phyloP scores from a whole-genome alignment of 2,113 vertebrate genomes.

The Myotis davidii region DNA sequence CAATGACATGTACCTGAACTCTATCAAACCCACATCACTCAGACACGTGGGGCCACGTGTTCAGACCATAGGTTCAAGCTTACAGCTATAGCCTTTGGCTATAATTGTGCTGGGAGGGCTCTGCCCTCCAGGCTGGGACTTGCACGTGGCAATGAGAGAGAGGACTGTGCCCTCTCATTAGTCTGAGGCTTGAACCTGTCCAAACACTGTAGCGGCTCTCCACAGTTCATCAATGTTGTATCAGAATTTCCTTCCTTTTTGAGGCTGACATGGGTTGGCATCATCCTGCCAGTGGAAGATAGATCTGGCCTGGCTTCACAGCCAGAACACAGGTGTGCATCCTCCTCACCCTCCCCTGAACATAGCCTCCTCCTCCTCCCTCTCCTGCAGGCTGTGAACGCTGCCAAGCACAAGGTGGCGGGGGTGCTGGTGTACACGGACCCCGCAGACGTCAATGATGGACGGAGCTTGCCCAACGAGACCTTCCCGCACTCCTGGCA shows the following conservation, averaged over 20 bases:
- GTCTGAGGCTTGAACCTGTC: too few relatives aligned
- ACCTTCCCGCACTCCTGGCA: conserved; percentile 93
- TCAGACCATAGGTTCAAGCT: too few relatives aligned
- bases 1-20: too few relatives aligned
- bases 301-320: neutral
- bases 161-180: too few relatives aligned
- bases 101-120: too few relatives aligned
- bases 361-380: neutral
- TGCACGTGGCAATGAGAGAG: too few relatives aligned
- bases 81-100: too few relatives aligned
- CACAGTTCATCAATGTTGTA: too few relatives aligned
- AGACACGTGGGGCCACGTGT: too few relatives aligned
- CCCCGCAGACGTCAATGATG: conserved; percentile 91
- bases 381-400: conserved; percentile 89
- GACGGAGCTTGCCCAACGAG: conserved; percentile 80
- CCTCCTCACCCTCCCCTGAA: neutral
- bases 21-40: too few relatives aligned
- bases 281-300: neutral
- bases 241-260: neutral
- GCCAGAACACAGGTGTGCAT: fast-evolving
- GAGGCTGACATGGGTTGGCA: neutral
- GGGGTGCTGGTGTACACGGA: conserved; percentile 94
- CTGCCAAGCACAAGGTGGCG: conserved; percentile 85
- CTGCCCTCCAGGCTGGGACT: too few relatives aligned
- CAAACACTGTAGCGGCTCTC: too few relatives aligned